phyloP scores from a whole-genome alignment of 1,140 invertebrate species.

The Neocloeon triangulifer region DNA sequence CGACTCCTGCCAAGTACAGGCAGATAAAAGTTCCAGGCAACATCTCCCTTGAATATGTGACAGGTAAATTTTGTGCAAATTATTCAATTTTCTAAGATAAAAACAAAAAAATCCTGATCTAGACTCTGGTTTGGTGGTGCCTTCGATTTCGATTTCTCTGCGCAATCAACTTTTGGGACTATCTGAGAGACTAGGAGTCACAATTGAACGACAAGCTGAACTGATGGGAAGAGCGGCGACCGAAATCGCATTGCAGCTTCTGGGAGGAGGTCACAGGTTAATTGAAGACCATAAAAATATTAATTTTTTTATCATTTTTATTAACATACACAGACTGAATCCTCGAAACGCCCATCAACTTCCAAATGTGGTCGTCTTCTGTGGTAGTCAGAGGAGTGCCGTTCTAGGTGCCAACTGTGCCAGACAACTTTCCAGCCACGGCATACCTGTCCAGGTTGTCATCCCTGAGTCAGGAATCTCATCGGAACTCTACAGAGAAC shows the following conservation, averaged over 20 bases:
- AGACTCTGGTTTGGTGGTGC: conserved; percentile 57
- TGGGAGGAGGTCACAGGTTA: conserved; percentile 40
- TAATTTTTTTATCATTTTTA: background rate
- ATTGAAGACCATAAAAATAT: too few species aligned
- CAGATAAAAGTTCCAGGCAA: conserved; percentile 46
- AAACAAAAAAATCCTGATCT: conserved; percentile 6
- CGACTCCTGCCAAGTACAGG: conserved; percentile 33
- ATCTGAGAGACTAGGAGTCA: conserved; percentile 40
- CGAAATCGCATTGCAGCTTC: conserved; percentile 52
- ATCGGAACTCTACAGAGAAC: conserved; percentile 22
- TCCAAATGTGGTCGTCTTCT: conserved; percentile 51
- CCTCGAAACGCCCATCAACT: conserved; percentile 63
- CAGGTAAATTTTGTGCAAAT: conserved; percentile 22
- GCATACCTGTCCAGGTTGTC: conserved; percentile 45
- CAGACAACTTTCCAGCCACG: conserved; percentile 60
- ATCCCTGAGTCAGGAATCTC: conserved; percentile 24
- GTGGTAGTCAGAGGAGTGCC: conserved; percentile 39
- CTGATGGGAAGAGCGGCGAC: conserved; percentile 48
- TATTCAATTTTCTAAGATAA: too few species aligned
- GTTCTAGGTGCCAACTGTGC: conserved; percentile 47
- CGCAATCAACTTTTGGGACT: conserved; percentile 36
- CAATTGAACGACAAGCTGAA: conserved; percentile 42
- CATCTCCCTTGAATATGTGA: conserved; percentile 44
- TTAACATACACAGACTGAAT: conserved; percentile 24
- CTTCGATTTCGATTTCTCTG: conserved; percentile 41